Percentiles rank a stretch among this genome's conserved stretches.
Evolutionary conservation across 92 coral and sea anemone genomes (phyloP).

Genomic region (Umimayanthus kanabou): DNA sequence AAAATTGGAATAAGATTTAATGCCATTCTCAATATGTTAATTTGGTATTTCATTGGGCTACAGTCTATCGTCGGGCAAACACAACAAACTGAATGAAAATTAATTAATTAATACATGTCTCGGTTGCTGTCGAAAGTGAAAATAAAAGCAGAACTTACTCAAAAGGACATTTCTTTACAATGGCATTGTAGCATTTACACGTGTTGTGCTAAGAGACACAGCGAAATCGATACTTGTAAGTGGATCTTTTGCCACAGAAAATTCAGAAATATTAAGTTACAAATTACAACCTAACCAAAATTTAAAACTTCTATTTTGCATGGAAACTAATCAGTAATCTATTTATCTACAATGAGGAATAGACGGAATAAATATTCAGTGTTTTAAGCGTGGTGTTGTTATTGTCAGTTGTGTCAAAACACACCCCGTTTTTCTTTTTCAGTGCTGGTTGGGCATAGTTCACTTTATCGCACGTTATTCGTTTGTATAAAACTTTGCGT

Average conservation of each 20-base stretch:
- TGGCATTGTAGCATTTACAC: conserved; percentile 64
- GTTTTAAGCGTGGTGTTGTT: neutral
- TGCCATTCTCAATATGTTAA: neutral
- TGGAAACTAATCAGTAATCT: neutral
- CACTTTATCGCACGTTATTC: neutral
- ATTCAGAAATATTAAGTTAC: conserved; percentile 17
- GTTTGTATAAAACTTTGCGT: neutral
- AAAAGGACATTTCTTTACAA: conserved; percentile 53
- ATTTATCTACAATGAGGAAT: conserved; percentile 11
- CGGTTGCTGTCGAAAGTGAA: conserved; percentile 15
- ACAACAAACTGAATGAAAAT: conserved; percentile 16
- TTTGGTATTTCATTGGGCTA: neutral
- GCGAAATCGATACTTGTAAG: neutral
- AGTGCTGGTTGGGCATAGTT: neutral
- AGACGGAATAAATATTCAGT: conserved; percentile 9
- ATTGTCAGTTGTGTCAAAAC: neutral
- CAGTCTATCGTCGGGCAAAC: neutral
- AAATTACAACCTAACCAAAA: neutral
- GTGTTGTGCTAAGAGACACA: conserved; percentile 86
- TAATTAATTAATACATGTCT: neutral
- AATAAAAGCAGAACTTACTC: conserved; percentile 6
- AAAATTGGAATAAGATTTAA: neutral
- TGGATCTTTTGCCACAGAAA: neutral
- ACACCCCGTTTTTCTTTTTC: neutral
- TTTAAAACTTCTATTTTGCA: neutral